Evolutionary conservation across 2,797 vertebrate genomes (phyloP), one percentile per base, ranked within the genome.

Genomic region (Pelochelys cantorii): DNA sequence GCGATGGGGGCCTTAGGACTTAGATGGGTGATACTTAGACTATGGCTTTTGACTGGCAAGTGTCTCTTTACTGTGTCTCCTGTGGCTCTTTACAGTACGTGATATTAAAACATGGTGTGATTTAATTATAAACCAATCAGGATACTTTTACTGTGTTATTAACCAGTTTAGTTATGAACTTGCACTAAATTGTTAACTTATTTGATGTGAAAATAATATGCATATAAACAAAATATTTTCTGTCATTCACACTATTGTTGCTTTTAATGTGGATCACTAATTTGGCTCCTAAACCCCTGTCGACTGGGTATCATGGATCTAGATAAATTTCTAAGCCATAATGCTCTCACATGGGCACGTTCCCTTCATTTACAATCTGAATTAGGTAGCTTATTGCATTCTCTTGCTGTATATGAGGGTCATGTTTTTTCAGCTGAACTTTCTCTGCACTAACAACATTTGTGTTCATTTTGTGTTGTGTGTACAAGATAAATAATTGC

Each of bases 401-500:
- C 3, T 95, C 54, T 85, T 89, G 87, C 59, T 86, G 18, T 57
- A 22, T 84, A 75, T 89, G 42, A 86, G 34, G n/a, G 10, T 87
- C 89, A 68, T 62, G 37, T 3, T 1, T 5, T 5, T 92, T 93
- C 87, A 68, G 57, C 8, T 90, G 34, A 48, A 90, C 29, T 91
- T 85, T 84, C 79, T 52, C 68, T 89, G 91, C 37, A 48, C 25
- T 29, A 77, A 52, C 31, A 68, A 34, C 25, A 52, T 90, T n/a
- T 22, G 65, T 42, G 5, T 62, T 42, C 86, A 4, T 52, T 90
- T 84, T 79, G 23, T 90, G 90, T 94, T 89, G 25, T 86, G 88
- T 94, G 62, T 84, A 83, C 54, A 93, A 92, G 85, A 81, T 25
- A 93, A 79, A 95, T 52, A 77, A 77, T 17, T 52, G 74, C 74